A percentile compares a stretch with the other conserved stretches of the same genome.
Evolutionary conservation across 2,888 invertebrate genomes (phyloP).

Genomic region (Drosophila birchii): DNA sequence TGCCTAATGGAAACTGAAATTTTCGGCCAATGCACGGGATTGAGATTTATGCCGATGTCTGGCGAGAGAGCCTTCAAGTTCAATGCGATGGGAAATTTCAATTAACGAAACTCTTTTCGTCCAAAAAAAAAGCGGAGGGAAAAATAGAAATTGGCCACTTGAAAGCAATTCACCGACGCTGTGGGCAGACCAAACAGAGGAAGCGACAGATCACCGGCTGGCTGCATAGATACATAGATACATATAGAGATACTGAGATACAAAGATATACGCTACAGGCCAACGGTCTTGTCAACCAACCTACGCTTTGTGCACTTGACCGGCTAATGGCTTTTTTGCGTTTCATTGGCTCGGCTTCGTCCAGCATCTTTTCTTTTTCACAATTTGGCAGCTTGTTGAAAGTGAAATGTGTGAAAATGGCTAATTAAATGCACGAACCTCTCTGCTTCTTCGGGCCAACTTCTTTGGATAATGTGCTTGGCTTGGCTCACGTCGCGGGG

Average conservation of each 20-base stretch:
- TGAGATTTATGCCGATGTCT: slow-evolving; percentile 51
- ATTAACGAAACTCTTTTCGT: slow-evolving; percentile 58
- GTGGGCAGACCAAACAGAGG: slow-evolving; percentile 48
- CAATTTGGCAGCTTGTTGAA: slow-evolving; percentile 80
- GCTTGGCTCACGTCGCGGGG: slow-evolving; percentile 40
- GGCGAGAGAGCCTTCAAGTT: slow-evolving; percentile 60
- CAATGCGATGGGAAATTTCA: slow-evolving; percentile 74
- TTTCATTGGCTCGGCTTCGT: slow-evolving; percentile 58
- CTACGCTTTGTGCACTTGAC: slow-evolving; percentile 65
- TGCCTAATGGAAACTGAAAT: slow-evolving; percentile 55
- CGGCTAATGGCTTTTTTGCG: slow-evolving; percentile 78
- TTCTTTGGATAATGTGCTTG: slow-evolving; percentile 47
- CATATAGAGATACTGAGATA: background rate
- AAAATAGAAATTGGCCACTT: slow-evolving; percentile 70
- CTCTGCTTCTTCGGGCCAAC: background rate
- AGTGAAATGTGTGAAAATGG: slow-evolving; percentile 80
- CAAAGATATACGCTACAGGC: slow-evolving; percentile 29
- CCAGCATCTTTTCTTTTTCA: slow-evolving; percentile 48
- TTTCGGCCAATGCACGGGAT: slow-evolving; percentile 44
- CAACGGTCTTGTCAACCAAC: slow-evolving; percentile 63
- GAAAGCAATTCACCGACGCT: slow-evolving; percentile 66
- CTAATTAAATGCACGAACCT: slow-evolving; percentile 73
- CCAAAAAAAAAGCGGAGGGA: slow-evolving; percentile 20
- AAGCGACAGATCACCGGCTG: slow-evolving; percentile 52
- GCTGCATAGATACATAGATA: slow-evolving; percentile 42